Percentiles rank a stretch among this genome's conserved stretches.
These are phyloP conservation scores for Caenorhabditis doughertyi DNA, from an alignment of 2,888 invertebrate species.

Conservation along the genomic window DNA sequence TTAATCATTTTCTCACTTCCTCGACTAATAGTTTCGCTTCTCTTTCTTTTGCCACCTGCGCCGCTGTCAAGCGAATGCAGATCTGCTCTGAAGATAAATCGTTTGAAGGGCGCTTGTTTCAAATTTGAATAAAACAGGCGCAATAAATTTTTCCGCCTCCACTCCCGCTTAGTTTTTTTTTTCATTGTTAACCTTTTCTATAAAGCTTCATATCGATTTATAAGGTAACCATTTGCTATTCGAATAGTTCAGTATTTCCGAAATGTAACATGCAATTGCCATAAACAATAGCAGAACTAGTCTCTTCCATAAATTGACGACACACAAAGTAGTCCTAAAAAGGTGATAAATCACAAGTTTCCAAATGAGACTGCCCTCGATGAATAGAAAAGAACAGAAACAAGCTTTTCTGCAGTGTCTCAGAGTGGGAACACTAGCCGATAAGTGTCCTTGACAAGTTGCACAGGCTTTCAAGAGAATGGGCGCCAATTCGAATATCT, in stretches of 20 bases:
- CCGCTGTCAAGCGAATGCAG: slow-evolving; percentile 16
- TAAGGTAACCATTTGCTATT: no score
- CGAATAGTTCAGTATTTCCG: neutral
- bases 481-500: slow-evolving; percentile 31
- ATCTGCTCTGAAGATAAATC: slow-evolving; percentile 54
- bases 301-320: slow-evolving; percentile 1
- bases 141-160: neutral
- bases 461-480: slow-evolving; percentile 46
- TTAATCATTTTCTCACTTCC: slow-evolving; percentile 6
- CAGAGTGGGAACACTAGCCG: slow-evolving; percentile 38
- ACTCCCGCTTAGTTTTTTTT: neutral
- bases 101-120: slow-evolving; percentile 32
- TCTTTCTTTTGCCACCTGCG: slow-evolving; percentile 9
- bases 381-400: slow-evolving; percentile 27
- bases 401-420: slow-evolving; percentile 33
- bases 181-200: no score
- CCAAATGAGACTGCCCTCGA: slow-evolving; percentile 10
- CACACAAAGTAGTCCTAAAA: slow-evolving; percentile 30
- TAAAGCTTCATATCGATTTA: no score
- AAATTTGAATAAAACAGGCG: slow-evolving; percentile 11
- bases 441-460: slow-evolving; percentile 61
- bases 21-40: slow-evolving; percentile 10
- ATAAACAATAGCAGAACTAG: slow-evolving; percentile 21
- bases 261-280: slow-evolving; percentile 12
- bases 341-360: slow-evolving; percentile 59